phyloP scores from a whole-genome alignment of 1,140 invertebrate genomes.

The Bombus vancouverensis region DNA sequence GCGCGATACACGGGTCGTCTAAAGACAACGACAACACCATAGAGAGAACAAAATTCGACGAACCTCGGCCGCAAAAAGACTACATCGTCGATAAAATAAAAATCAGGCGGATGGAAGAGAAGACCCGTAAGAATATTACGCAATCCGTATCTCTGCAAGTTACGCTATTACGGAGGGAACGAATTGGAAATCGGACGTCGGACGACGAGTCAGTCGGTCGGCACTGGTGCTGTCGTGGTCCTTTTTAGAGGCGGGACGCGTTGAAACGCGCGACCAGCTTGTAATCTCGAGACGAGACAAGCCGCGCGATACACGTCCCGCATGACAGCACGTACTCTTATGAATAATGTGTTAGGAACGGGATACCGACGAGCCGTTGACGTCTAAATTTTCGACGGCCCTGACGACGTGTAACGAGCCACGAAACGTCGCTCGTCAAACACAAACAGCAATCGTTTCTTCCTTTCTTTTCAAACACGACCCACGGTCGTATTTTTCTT shows the following conservation, averaged over 20 bases:
- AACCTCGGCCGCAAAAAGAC: neutral
- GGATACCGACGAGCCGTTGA: constrained; percentile 40
- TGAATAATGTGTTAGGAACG: constrained; percentile 46
- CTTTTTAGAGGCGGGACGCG: constrained; percentile 30
- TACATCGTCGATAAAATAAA: neutral
- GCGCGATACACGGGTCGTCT: no score
- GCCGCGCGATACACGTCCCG: constrained; percentile 31
- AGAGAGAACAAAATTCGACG: neutral
- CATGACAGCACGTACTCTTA: constrained; percentile 39
- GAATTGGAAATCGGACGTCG: neutral
- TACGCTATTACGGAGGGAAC: neutral
- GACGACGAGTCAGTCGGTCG: no score
- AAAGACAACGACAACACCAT: neutral
- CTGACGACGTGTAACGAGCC: neutral
- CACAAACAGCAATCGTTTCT: no score
- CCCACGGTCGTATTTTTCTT: no score
- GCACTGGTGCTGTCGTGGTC: constrained; percentile 11
- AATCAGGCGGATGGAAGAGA: neutral
- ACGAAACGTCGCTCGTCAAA: neutral
- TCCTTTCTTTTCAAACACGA: no score
- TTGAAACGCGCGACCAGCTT: constrained; percentile 25
- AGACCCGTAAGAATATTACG: neutral
- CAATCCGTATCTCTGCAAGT: neutral
- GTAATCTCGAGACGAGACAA: constrained; percentile 50
- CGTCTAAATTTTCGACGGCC: constrained; percentile 40